A percentile compares a stretch with the other conserved stretches of the same genome.
Conservation (phyloP, 2,888 invertebrate species). For the Choristoneura rosaceana region DNA sequence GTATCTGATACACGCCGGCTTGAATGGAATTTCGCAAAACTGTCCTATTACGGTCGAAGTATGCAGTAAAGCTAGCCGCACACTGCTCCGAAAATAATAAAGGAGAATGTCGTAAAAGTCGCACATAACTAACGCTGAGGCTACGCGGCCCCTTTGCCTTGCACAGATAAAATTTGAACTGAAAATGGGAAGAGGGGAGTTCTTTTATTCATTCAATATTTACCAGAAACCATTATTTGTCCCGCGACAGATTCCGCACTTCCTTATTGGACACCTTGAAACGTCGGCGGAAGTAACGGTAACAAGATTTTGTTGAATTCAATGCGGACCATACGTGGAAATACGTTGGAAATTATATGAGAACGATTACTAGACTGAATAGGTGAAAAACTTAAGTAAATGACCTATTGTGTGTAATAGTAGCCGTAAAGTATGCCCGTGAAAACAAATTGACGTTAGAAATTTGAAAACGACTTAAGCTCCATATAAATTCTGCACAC, state of each 20-base stretch:
- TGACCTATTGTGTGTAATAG: too few relatives aligned
- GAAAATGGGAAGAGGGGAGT: slow-evolving; percentile 25
- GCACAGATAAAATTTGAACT: slow-evolving; percentile 24
- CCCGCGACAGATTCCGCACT: slow-evolving; percentile 17
- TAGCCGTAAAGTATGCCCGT: too few relatives aligned
- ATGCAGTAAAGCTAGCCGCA: slow-evolving; percentile 28
- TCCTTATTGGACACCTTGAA: slow-evolving; percentile 27
- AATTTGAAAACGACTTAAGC: too few relatives aligned
- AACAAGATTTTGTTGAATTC: not conserved
- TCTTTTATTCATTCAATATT: slow-evolving; percentile 39
- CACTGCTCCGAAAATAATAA: slow-evolving; percentile 25
- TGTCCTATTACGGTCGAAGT: slow-evolving; percentile 17
- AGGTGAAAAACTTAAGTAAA: too few relatives aligned
- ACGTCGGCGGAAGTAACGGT: slow-evolving; percentile 3
- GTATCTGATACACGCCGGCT: slow-evolving; percentile 6
- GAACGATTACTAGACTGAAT: too few relatives aligned
- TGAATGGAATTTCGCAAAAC: slow-evolving; percentile 31
- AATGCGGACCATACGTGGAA: not conserved
- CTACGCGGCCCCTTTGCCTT: slow-evolving; percentile 21
- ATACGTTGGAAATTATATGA: not conserved
- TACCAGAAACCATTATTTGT: slow-evolving; percentile 37
- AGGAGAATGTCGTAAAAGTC: slow-evolving; percentile 32
- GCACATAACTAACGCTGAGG: slow-evolving; percentile 27
- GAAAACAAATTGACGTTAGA: too few relatives aligned
- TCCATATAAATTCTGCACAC: too few relatives aligned